Evolutionary conservation across 2,888 invertebrate species (phyloP).

Genomic region (Bombylius major): DNA sequence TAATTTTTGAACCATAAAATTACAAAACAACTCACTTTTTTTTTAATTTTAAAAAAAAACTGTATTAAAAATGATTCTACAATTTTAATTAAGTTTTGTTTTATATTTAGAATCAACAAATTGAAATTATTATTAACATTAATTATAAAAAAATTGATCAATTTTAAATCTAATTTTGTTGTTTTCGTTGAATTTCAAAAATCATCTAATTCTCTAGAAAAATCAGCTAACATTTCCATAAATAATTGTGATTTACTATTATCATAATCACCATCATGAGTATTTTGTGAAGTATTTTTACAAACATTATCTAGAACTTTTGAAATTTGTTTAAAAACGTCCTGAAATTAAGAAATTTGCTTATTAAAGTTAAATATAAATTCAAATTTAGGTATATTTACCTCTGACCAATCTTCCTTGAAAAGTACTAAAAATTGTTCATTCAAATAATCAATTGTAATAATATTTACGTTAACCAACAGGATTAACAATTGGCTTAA

Average conservation of each 20-base stretch:
- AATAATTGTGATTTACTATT: slow-evolving; percentile 31
- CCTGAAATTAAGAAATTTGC: background rate
- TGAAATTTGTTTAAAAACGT: slow-evolving; percentile 7
- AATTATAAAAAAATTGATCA: too few species aligned
- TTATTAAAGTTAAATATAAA: background rate
- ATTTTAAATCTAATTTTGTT: too few species aligned
- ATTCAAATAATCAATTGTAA: slow-evolving; percentile 48
- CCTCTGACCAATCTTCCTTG: slow-evolving; percentile 52
- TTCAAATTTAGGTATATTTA: slow-evolving; percentile 20
- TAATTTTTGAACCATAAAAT: too few species aligned
- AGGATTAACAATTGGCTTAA: slow-evolving; percentile 37
- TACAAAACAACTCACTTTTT: too few species aligned
- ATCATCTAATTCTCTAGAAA: slow-evolving; percentile 31
- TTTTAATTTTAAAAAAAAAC: too few species aligned
- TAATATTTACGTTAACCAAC: slow-evolving; percentile 42
- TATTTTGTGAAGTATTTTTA: background rate
- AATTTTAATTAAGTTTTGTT: too few species aligned
- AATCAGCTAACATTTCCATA: slow-evolving; percentile 34
- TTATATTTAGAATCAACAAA: too few species aligned
- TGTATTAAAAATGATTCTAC: too few species aligned
- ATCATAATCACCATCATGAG: slow-evolving; percentile 8
- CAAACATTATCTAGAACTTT: slow-evolving; percentile 6
- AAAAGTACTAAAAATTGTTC: slow-evolving; percentile 55
- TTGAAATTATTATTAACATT: too few species aligned
- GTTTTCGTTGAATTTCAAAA: slow-evolving; percentile 17